These are phyloP conservation scores for Stenotaenia linearis DNA, from an alignment of 2,888 invertebrate species.

Conservation along the genomic window DNA sequence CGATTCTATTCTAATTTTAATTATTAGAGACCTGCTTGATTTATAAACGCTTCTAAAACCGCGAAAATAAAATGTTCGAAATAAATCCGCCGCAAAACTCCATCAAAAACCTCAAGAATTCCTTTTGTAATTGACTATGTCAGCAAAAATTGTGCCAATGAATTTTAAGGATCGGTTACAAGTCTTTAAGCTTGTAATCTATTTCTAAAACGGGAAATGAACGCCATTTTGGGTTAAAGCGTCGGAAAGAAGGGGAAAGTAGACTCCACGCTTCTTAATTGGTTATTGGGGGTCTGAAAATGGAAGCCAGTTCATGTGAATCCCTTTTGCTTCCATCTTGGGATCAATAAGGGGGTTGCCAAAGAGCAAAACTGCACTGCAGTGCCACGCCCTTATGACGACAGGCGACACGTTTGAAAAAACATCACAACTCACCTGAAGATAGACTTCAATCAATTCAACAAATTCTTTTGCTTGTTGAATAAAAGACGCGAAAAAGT, in stretches of 20 bases:
- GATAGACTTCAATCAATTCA: not conserved
- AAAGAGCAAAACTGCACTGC: conserved; percentile 23
- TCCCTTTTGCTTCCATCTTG: conserved; percentile 23
- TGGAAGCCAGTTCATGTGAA: not conserved
- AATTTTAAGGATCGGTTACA: conserved; percentile 15
- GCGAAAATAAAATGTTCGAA: not conserved
- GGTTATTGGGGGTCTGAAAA: not conserved
- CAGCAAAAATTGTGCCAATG: conserved; percentile 13
- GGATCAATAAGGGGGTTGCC: conserved; percentile 18
- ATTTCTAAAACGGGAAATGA: not conserved
- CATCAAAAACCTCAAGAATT: conserved; percentile 11
- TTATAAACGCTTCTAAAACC: not conserved
- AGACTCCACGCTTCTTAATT: not conserved
- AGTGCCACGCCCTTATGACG: conserved; percentile 24
- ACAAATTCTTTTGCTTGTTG: not conserved
- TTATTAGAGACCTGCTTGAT: no score
- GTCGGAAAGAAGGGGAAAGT: not conserved
- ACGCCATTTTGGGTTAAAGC: not conserved
- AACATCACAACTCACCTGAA: not conserved
- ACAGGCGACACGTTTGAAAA: not conserved
- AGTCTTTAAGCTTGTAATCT: conserved; percentile 9
- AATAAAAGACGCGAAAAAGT: not conserved
- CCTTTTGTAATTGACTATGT: conserved; percentile 6
- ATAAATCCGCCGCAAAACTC: not conserved
- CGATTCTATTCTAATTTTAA: no score